Conservation (phyloP, 2,797 vertebrate species). For the Hephaestus fuliginosus region DNA sequence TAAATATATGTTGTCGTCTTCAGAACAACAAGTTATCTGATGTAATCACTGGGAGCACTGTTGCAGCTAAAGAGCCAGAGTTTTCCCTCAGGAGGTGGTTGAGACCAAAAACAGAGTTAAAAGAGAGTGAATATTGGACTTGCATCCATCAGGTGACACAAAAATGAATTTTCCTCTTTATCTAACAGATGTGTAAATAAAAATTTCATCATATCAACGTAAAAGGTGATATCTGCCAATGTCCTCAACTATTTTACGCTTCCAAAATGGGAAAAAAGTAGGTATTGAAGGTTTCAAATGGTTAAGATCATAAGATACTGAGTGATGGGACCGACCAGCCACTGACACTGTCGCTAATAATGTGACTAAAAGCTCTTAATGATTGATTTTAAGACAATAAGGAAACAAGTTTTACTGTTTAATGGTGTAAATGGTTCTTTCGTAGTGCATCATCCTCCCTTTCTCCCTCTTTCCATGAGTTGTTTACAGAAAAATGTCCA, state of each 20-base stretch:
- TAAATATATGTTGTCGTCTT: too few relatives aligned
- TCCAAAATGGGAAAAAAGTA: too few relatives aligned
- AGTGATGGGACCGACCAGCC: too few relatives aligned
- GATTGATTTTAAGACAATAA: background rate
- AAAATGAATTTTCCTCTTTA: too few relatives aligned
- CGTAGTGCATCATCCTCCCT: background rate
- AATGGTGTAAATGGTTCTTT: slow-evolving; percentile 9
- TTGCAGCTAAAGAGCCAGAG: too few relatives aligned
- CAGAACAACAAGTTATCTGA: too few relatives aligned
- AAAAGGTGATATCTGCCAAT: background rate
- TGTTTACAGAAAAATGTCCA: slow-evolving; percentile 40
- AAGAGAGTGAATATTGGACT: too few relatives aligned
- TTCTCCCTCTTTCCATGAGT: background rate
- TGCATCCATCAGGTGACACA: too few relatives aligned
- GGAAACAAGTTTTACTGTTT: background rate
- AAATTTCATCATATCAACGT: background rate
- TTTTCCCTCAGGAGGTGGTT: too few relatives aligned
- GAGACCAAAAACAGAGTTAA: too few relatives aligned
- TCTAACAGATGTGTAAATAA: too few relatives aligned
- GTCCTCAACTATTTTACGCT: background rate
- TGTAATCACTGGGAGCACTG: too few relatives aligned
- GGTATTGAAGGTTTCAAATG: background rate
- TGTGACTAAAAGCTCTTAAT: background rate
- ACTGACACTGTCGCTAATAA: background rate
- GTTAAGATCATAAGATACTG: background rate